Percentiles rank a stretch among this genome's conserved stretches.
Evolutionary conservation across 2,888 invertebrate species (phyloP).

Genomic region (Margaritifera margaritifera): DNA sequence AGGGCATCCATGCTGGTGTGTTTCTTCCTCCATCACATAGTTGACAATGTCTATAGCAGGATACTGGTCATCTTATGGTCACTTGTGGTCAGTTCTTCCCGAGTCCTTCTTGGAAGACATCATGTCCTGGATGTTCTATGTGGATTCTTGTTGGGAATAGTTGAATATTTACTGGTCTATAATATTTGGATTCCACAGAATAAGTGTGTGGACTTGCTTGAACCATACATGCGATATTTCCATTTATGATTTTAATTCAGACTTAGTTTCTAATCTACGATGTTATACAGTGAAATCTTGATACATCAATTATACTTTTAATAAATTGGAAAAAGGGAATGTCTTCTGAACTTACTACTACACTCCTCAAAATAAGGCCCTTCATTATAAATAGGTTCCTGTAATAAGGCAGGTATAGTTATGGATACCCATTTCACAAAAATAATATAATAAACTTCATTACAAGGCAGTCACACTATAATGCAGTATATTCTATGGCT

Average conservation of each 20-base stretch:
- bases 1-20: constrained; percentile 84
- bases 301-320: too few relatives aligned
- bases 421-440: too few relatives aligned
- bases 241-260: constrained; percentile 40
- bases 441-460: too few relatives aligned
- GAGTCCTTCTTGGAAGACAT: constrained; percentile 89
- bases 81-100: constrained; percentile 82
- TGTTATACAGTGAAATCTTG: too few relatives aligned
- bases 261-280: too few relatives aligned
- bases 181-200: constrained; percentile 54
- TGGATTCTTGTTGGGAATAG: constrained; percentile 82
- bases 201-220: constrained; percentile 51
- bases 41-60: constrained; percentile 45
- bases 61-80: constrained; percentile 83
- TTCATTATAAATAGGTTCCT: too few relatives aligned
- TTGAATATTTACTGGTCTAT: constrained; percentile 52
- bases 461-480: too few relatives aligned
- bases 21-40: constrained; percentile 78
- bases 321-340: too few relatives aligned
- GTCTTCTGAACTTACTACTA: too few relatives aligned
- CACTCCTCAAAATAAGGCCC: too few relatives aligned
- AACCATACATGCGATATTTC: constrained; percentile 60
- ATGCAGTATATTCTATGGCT: too few relatives aligned
- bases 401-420: too few relatives aligned
- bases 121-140: constrained; percentile 87